phyloP scores from a whole-genome alignment of 1,140 invertebrate species.

The Wiebesia pumilae region DNA sequence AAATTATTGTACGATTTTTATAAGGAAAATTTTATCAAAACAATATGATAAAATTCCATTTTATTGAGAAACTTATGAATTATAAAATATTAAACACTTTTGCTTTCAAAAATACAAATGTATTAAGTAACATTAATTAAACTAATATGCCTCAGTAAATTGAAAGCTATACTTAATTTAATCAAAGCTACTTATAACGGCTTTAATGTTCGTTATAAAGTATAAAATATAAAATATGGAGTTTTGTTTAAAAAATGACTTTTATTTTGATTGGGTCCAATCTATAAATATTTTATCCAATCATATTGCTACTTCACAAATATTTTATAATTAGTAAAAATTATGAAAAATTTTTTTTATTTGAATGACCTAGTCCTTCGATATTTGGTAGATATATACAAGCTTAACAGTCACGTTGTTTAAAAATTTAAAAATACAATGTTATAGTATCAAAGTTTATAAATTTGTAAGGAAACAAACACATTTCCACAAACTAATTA shows the following conservation, averaged over 20 bases:
- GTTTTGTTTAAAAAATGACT: too few relatives aligned
- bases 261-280: too few relatives aligned
- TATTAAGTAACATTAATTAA: not conserved
- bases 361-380: not conserved
- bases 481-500: not conserved
- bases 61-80: not conserved
- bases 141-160: not conserved
- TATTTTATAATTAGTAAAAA: not conserved
- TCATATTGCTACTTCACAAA: not conserved
- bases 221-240: not conserved
- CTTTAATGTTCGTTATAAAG: not conserved
- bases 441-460: not conserved
- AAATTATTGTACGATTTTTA: not conserved
- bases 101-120: not conserved
- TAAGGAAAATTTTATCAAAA: not conserved
- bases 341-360: not conserved
- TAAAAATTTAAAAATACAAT: not conserved
- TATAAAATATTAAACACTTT: not conserved
- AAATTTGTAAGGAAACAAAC: too few relatives aligned
- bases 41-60: not conserved
- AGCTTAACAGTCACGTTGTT: not conserved
- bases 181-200: not conserved
- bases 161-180: not conserved
- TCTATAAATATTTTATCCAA: not conserved
- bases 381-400: not conserved